Percentiles rank a stretch among this genome's conserved stretches.
Conservation (phyloP, 2,113 vertebrate genomes). For the Pelodiscus sinensis region DNA sequence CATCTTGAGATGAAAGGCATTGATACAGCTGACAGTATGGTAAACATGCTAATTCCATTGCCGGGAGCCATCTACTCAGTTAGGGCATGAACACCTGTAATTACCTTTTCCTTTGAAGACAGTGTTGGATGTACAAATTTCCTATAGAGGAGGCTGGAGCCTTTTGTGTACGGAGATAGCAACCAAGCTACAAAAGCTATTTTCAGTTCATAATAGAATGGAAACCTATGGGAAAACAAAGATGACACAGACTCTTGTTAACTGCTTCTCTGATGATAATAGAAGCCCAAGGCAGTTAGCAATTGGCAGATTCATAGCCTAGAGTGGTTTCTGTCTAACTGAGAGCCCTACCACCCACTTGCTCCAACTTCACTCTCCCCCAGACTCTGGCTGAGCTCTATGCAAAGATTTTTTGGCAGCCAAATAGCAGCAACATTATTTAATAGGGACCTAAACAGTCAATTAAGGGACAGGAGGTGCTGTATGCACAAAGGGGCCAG, state of each 20-base stretch:
- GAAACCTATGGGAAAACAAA: conserved; percentile 86
- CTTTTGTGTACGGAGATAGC: conserved; percentile 97
- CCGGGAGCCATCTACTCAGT: background rate
- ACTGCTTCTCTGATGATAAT: background rate
- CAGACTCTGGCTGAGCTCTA: background rate
- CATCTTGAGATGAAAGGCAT: background rate
- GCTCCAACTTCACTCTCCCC: background rate
- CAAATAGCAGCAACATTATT: background rate
- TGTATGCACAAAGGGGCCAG: background rate
- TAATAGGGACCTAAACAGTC: background rate
- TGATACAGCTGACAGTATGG: background rate
- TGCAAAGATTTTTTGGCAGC: background rate
- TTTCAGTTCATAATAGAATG: conserved; percentile 99
- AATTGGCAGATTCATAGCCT: background rate
- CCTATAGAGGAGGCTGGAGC: conserved; percentile 96
- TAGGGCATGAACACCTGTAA: background rate
- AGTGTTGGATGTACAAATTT: conserved; percentile 98
- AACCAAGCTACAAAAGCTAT: conserved; percentile 99
- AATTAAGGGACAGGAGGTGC: background rate
- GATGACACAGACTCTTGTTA: background rate
- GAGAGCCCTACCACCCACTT: background rate
- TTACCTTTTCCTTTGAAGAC: conserved; percentile 99
- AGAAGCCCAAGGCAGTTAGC: background rate
- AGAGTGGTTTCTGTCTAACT: background rate
- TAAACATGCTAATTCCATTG: background rate